phyloP scores from a whole-genome alignment of 2,113 vertebrate species.

The Canis aureus region DNA sequence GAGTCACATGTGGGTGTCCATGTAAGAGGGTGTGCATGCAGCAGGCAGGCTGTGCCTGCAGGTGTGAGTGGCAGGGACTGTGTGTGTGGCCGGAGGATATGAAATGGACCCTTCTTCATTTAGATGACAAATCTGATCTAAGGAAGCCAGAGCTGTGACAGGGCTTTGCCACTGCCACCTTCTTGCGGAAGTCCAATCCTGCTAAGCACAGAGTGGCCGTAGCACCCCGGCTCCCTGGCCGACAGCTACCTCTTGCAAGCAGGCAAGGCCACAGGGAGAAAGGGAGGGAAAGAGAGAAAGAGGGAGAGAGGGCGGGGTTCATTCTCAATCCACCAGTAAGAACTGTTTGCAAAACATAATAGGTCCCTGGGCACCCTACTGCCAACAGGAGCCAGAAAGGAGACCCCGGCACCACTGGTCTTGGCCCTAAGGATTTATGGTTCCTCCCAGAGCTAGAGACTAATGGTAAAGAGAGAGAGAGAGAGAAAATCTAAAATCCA shows the following conservation, averaged over 20 bases:
- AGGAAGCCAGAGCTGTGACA: neutral
- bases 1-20: neutral
- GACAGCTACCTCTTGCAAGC: no score
- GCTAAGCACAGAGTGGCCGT: neutral
- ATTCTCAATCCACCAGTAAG: neutral
- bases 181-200: neutral
- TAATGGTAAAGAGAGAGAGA: neutral
- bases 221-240: neutral
- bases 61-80: neutral
- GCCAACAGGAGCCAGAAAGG: neutral
- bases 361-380: neutral
- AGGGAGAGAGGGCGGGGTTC: neutral
- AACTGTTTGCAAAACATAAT: neutral
- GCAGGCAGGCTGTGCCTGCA: neutral
- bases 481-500: neutral
- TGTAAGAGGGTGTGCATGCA: neutral
- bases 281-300: accelerated
- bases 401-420: neutral
- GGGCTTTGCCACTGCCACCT: neutral
- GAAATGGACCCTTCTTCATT: neutral
- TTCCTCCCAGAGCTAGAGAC: neutral
- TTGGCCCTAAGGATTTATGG: neutral
- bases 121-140: neutral
- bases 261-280: neutral
- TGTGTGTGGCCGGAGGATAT: neutral